Conservation (phyloP, 2,113 vertebrate genomes). For the Melanotaenia duboulayi region DNA sequence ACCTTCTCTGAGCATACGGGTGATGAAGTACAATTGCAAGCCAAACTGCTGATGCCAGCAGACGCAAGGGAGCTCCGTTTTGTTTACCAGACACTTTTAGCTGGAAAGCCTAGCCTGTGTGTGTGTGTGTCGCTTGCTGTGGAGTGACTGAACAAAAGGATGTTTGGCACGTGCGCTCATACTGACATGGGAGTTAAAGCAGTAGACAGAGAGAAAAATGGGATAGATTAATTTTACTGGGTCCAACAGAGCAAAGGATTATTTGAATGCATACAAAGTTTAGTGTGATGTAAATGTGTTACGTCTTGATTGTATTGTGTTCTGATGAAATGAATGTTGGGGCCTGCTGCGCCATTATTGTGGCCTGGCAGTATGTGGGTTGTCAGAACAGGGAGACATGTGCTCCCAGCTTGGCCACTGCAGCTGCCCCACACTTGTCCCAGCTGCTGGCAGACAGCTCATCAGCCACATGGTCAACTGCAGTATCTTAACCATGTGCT, state of each 20-base stretch:
- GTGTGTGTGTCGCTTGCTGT: conserved; percentile 51
- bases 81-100: conserved; percentile 82
- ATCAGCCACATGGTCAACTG: conserved; percentile 49
- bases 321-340: conserved; percentile 2
- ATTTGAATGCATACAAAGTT: not conserved
- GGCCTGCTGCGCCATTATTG: conserved; percentile 8
- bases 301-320: not conserved
- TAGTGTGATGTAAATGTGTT: not conserved
- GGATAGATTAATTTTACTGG: not conserved
- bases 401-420: conserved; percentile 55
- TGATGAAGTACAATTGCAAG: conserved; percentile 80
- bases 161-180: conserved; percentile 59
- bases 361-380: conserved; percentile 55
- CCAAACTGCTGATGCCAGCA: conserved; percentile 85
- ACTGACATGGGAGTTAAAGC: conserved; percentile 42
- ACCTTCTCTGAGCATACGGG: conserved; percentile 59
- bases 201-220: not conserved
- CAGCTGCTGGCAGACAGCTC: conserved; percentile 58
- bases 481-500: conserved; percentile 24
- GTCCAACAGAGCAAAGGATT: not conserved
- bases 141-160: conserved; percentile 71
- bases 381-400: conserved; percentile 45
- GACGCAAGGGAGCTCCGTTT: conserved; percentile 79
- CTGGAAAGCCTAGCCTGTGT: conserved; percentile 66
- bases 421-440: conserved; percentile 62